These are phyloP conservation scores for Seira ritae DNA, from an alignment of 2,888 invertebrate genomes.

Conservation along the genomic window DNA sequence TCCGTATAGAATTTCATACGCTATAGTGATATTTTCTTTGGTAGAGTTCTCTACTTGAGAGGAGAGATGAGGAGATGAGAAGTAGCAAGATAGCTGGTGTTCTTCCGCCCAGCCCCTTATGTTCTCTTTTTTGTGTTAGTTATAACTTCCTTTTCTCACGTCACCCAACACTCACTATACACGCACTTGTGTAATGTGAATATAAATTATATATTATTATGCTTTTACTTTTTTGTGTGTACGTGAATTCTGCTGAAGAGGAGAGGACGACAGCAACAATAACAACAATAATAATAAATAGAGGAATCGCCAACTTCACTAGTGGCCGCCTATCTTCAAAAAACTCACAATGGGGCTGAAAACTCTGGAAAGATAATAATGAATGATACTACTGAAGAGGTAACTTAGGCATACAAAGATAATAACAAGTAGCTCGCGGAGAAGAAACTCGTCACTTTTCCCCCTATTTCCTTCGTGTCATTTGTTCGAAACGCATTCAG, in stretches of 20 bases:
- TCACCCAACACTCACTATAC: conserved; percentile 31
- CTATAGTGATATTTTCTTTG: conserved; percentile 23
- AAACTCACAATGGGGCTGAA: conserved; percentile 29
- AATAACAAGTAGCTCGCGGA: background rate
- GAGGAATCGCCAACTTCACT: conserved; percentile 31
- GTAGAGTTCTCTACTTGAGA: conserved; percentile 18
- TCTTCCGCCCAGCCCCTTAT: conserved; percentile 44
- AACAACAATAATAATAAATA: conserved; percentile 31
- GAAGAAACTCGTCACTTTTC: conserved; percentile 9
- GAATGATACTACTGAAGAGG: background rate
- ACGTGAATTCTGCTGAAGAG: background rate
- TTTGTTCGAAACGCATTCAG: conserved; percentile 17
- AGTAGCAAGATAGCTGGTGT: conserved; percentile 30
- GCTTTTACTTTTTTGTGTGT: background rate
- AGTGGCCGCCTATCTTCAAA: conserved; percentile 26
- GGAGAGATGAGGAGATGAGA: conserved; percentile 8
- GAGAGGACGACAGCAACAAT: no score
- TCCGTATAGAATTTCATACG: conserved; percentile 39
- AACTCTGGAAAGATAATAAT: conserved; percentile 26
- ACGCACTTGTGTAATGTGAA: conserved; percentile 10
- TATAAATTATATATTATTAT: conserved; percentile 9
- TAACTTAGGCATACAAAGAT: conserved; percentile 6
- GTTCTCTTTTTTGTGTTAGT: conserved; percentile 22
- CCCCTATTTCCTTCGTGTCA: conserved; percentile 24
- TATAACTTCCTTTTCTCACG: conserved; percentile 46